These are phyloP conservation scores for Agriotes lineatus DNA, from an alignment of 2,888 invertebrate genomes.

Conservation along the genomic window DNA sequence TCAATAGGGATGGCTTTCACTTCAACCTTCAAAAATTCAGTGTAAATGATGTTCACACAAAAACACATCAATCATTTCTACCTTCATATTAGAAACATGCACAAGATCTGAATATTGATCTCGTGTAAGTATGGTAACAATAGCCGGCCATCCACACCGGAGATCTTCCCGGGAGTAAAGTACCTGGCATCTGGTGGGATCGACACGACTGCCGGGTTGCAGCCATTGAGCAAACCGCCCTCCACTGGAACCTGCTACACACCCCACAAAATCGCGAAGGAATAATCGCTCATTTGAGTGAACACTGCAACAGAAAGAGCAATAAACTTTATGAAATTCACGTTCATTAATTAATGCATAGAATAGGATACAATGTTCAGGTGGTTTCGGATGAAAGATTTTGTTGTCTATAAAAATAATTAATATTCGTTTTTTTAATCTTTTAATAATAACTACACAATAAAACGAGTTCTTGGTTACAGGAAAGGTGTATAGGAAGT, in stretches of 20 bases:
- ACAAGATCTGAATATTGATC: slow-evolving; percentile 95
- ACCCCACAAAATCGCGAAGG: slow-evolving; percentile 91
- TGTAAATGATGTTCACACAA: background rate
- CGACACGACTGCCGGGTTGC: slow-evolving; percentile 92
- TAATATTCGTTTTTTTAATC: too few species aligned
- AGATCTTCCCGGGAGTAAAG: slow-evolving; percentile 78
- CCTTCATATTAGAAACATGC: slow-evolving; percentile 86
- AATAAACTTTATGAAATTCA: too few species aligned
- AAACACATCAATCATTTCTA: slow-evolving; percentile 62
- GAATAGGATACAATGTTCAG: too few species aligned
- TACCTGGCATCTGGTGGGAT: slow-evolving; percentile 89
- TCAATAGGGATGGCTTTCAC: slow-evolving; percentile 81
- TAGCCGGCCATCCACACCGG: slow-evolving; percentile 86
- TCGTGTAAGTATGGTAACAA: slow-evolving; percentile 83
- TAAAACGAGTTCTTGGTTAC: too few species aligned
- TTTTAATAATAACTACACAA: too few species aligned
- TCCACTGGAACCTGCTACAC: slow-evolving; percentile 85
- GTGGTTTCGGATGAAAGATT: too few species aligned
- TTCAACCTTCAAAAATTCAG: too few species aligned
- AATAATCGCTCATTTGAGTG: slow-evolving; percentile 94
- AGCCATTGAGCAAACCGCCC: slow-evolving; percentile 95
- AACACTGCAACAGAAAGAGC: slow-evolving; percentile 71
- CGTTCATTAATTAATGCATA: too few species aligned
- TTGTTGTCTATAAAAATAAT: too few species aligned
- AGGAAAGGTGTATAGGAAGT: too few species aligned